Base-by-base conservation (phyloP, 1,140 invertebrate genomes). In the Drosophila persimilis region DNA sequence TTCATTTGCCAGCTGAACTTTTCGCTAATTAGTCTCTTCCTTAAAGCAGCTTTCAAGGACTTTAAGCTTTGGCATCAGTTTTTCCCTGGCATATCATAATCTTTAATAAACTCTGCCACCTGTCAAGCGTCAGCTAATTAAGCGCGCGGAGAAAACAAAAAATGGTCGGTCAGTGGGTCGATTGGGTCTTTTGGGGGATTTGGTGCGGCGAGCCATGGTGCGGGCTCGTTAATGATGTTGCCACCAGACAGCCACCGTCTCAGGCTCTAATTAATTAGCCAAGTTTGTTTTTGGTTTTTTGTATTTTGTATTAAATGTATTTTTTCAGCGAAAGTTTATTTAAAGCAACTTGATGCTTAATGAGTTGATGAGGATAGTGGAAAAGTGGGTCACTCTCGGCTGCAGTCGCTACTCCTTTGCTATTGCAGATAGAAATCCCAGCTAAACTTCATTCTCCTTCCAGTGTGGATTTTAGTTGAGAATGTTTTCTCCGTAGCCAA, bases 61-160 rank as follows among this genome's bases (percentile, higher is more conserved):
- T 47, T 47, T 20, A 47, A 47, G 22, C 45, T 47, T 22, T 47
- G 17, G 13, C 0, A 11, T 1, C 7, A 26, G 17, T 41, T 54
- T 17, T 29, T 29, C 1, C 2, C 57, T 26, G 44, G 39, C 57
- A 58, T 66, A 80, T 54, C 53, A 69, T 69, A 65, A 59, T 57
- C 60, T 69, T 81, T 57, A 65, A 70, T 41, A 58, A 62, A 66
- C 58, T 75, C 41, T 46, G 47, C 41, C 71, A 54, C 58, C 57
- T 39, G 58, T 48, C 55, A 44, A 71, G 59, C 66, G 50, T 45
- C 48, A 65, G 72, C 44, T 73, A 85, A 85, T 85, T 73, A 84
- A 77, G 54, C 67, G 56, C 57, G 58, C 41, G 57, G 70, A 69
- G 73, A 69, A 56, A 53, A 29, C 56, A 44, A 45, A 45, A 55